Evolutionary conservation across 2,888 invertebrate genomes (phyloP).

Genomic region (Smittia sp.): DNA sequence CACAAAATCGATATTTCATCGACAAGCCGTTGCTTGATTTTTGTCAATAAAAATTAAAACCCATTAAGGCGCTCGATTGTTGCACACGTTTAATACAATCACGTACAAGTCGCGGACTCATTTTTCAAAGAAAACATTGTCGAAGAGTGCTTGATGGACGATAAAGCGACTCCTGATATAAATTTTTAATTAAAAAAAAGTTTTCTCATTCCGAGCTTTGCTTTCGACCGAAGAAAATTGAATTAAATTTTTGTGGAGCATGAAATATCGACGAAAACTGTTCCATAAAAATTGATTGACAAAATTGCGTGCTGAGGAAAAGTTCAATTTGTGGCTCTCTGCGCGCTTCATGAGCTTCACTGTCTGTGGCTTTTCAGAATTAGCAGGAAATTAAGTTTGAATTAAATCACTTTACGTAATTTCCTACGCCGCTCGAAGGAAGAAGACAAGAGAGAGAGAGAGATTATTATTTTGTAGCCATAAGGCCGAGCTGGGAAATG

Average conservation of each 20-base stretch:
- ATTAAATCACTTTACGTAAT: conserved; percentile 40
- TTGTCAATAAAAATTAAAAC: conserved; percentile 38
- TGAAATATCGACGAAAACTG: not conserved
- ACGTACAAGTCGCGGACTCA: conserved; percentile 7
- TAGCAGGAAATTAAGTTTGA: conserved; percentile 41
- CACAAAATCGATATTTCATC: conserved; percentile 37
- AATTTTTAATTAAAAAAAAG: conserved; percentile 22
- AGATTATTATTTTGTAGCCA: conserved; percentile 8
- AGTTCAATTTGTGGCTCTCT: conserved; percentile 11
- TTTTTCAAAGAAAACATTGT: not conserved
- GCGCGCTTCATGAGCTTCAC: not conserved
- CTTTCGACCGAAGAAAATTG: conserved; percentile 16
- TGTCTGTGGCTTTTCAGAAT: conserved; percentile 26
- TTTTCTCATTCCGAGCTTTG: not conserved
- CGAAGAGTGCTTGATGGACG: not conserved
- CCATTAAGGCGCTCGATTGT: not conserved
- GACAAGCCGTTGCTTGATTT: conserved; percentile 27
- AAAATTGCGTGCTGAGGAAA: conserved; percentile 33
- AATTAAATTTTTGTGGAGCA: conserved; percentile 25
- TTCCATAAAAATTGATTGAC: conserved; percentile 38
- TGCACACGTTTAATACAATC: conserved; percentile 22
- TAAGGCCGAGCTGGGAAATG: conserved; percentile 4
- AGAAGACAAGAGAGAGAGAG: not conserved
- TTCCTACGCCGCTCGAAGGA: conserved; percentile 33
- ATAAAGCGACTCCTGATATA: conserved; percentile 11